Conservation (phyloP, 2,888 invertebrate species). For the Sympetrum striolatum region DNA sequence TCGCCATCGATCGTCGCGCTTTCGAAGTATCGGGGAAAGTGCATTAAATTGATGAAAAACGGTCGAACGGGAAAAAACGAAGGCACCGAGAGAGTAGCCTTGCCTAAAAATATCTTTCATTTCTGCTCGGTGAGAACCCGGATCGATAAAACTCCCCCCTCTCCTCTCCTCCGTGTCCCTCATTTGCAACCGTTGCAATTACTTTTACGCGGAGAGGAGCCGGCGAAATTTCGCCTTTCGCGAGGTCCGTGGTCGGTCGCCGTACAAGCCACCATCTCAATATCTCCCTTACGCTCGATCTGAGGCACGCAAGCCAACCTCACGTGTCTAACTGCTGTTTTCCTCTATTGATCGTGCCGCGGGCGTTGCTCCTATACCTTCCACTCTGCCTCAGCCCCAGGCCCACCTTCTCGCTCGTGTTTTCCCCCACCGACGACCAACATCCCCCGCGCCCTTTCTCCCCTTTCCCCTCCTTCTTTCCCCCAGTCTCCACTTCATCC, state of each 20-base stretch:
- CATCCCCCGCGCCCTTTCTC: not conserved
- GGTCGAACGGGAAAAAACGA: not conserved
- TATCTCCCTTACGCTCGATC: not conserved
- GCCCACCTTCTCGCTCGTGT: not conserved
- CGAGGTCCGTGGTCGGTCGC: not conserved
- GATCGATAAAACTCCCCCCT: constrained; percentile 22
- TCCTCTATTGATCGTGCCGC: constrained; percentile 41
- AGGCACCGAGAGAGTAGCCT: not conserved
- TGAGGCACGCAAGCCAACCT: constrained; percentile 39
- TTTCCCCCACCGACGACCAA: not conserved
- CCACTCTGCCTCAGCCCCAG: not conserved
- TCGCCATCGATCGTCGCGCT: not conserved
- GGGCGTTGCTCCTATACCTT: constrained; percentile 39
- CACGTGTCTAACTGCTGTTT: constrained; percentile 42
- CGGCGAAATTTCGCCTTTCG: constrained; percentile 8
- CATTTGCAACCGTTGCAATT: not conserved
- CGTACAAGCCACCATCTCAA: not conserved
- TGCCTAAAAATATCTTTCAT: constrained; percentile 20
- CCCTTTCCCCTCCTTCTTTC: not conserved
- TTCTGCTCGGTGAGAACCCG: not conserved
- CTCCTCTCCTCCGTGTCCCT: not conserved
- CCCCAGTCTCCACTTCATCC: constrained; percentile 14
- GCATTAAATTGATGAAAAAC: constrained; percentile 23
- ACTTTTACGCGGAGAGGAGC: not conserved
- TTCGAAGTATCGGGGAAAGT: not conserved